Base-by-base conservation (phyloP, 2,888 invertebrate species). In the Blastobasis adustella region DNA sequence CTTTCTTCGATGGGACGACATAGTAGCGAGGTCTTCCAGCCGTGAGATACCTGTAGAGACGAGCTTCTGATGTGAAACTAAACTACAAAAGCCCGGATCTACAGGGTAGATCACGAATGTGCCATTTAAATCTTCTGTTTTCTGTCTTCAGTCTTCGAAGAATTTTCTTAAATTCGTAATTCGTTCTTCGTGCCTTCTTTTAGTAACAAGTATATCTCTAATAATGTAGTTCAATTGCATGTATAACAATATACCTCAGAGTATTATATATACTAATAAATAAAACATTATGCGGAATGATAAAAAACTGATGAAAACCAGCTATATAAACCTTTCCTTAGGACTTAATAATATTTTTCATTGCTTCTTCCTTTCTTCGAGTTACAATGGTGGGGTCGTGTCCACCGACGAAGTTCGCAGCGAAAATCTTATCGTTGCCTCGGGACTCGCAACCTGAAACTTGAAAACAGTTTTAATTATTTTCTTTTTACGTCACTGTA, bases 41-140 rank as follows among this genome's bases (percentile, higher is more conserved):
- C 96, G 96, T 96, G 96, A 97, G 96, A 97, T 97, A 97, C 97
- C 97, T 97, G 97, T 97, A 97, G 96, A 97, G 96, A 96, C 97
- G 97, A 97, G 97, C 97, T 97, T 97, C 97, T 97, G 97, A 96
- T 93, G 87, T 90, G 86, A 91, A 92, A 92, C 92, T 92, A 93
- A 93, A 94, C 95, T 95, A 97, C 97, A 97, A 96, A 97, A 97
- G 96, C 97, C 97, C 97, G 97, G 97, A 97, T 96, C 96, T 97
- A 97, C 97, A 97, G 97, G 97, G 97, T 97, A 97, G 96, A 95
- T 96, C 96, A 97, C 96, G 96, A 95, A 95, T 95, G 96, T 93
- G 95, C 94, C 93, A 87, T 71, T 59, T 63, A 62, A 59, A 62
- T 63, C 57, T 65, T 70, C 66, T 53, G 56, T 76, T 80, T 69